Base-by-base conservation (phyloP, 92 coral and sea anemone species). In the Palythoa grandiflora region DNA sequence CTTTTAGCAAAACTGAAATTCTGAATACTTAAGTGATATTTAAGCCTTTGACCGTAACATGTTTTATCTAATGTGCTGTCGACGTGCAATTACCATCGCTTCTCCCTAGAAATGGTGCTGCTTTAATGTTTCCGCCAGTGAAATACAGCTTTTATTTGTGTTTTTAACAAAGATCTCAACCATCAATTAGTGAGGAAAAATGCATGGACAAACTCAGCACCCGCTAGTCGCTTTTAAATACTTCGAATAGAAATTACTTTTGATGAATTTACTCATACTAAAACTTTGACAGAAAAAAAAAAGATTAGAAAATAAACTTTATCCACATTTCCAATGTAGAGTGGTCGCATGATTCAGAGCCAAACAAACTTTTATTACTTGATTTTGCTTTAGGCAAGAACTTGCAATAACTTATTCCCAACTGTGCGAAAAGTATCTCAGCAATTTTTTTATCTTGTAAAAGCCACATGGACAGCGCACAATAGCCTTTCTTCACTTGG, bases 111-210 rank as follows among this genome's bases (percentile, higher is more conserved):
- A 53, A 71, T 48, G 83, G 70, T 17, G 59, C 50, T 78, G 70
- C 83, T 78, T 57, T 78, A 78, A 78, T 78, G 83, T 78, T 78
- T 78, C 83, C 83, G 83, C 83, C 83, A 78, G 20, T 7, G 68
- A 78, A 78, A 55, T 4, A 48, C 83, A 78, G 68, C 28, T 66
- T 78, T 78, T 78, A 66, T 78, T 78, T 78, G 83, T 60, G 83
- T 78, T 78, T 78, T 78, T 15, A 54, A 48, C 37, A 44, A 44
- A 44, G 83, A 78, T 54, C 50, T 63, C 57, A 60, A 39, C 83
- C 83, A 44, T 57, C 83, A 78, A 54, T 78, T 54, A 78, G 70
- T 57, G 6, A 54, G 55, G 51, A 53, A 52, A 78, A 78, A 55
- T n/a, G 21, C 47, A 19, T 17, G 50, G 80, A 20, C 19, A 21